Base-by-base conservation (phyloP, 2,113 vertebrate species). In the Xiphophorus couchianus region DNA sequence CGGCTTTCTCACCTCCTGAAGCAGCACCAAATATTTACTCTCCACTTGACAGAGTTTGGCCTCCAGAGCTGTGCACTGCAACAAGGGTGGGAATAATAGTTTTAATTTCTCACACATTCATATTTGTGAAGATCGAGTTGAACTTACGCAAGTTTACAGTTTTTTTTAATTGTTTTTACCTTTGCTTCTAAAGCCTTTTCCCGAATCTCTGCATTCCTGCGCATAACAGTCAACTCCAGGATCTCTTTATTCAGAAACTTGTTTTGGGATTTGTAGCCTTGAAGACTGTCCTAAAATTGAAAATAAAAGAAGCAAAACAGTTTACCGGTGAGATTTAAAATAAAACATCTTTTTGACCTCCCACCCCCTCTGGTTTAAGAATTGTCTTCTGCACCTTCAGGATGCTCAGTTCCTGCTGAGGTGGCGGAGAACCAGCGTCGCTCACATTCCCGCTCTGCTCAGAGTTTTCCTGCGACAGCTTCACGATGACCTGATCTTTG, bases 161-260 rank as follows among this genome's bases (percentile, higher is more conserved):
- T 22, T 51, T 15, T 51, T 28, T 61, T 30, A 7, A 1, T 61
- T 62, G 15, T 8, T 0, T 2, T 83, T 91, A 99, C 98, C 97
- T 98, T 98, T 54, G 95, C 96, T 88, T 97, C 95, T 73, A 97
- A 88, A 62, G 95, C 92, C 80, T 95, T 95, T 84, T 98, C 98
- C 85, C 97, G 93, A 61, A 85, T 91, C 92, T 99, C 98, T 30
- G 96, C 91, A 65, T 96, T 97, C 91, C 97, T 95, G 84, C 97
- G 95, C 42, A 99, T 93, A 11, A 95, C 95, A 3, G 97, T 96
- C 81, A 99, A 94, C 90, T 99, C 98, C 91, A 99, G 89, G 84
- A 99, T 99, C 86, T 99, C 98, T 93, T 99, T 99, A 91, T 99
- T 99, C 64, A 99, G 94, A 86, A 99, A 99, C 76, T 96, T 98